Evolutionary conservation across 2,888 invertebrate genomes (phyloP), one percentile per base, ranked within the genome.

Genomic region (Byasa hedistus): DNA sequence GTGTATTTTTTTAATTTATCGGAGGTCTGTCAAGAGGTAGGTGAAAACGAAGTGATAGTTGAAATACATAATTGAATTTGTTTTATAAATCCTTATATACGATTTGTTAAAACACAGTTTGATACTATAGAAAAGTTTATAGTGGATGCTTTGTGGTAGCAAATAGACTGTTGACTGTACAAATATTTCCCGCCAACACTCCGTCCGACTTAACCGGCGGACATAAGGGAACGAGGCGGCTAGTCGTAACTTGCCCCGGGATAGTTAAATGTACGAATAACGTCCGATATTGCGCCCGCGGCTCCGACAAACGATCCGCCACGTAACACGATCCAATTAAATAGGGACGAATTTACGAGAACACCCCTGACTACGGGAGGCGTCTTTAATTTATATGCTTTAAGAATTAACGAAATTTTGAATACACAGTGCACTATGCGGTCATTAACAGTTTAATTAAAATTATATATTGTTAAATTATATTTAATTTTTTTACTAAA

Each of bases 281-380:
- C 79, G 79, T 77, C 79, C 80, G 76, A 84, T 85, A 86, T 86
- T 84, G 82, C 79, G 79, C 79, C 78, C 80, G 78, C 81, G 80
- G 79, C 81, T 78, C 76, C 77, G 71, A 73, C 75, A 76, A 75
- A 80, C 85, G 82, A 83, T 83, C 80, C 80, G 80, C 84, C 79
- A 83, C 80, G 79, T 84, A 85, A 85, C 83, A 82, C 80, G 79
- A 81, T 83, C 84, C 84, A 85, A 88, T 88, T 88, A 87, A 86
- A 88, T 81, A 81, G 83, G 75, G 73, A 77, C 73, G 76, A 85
- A 85, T 87, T 86, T 86, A 87, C 83, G 80, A 79, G 76, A 75
- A 71, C 78, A 79, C 77, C 76, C 74, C 75, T 75, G 78, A 55
- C 75, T 75, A 74, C 76, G 76, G 77, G 72, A 79, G 78, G 79